Conservation (phyloP, 2,888 invertebrate species). For the Temnothorax rugatulus region DNA sequence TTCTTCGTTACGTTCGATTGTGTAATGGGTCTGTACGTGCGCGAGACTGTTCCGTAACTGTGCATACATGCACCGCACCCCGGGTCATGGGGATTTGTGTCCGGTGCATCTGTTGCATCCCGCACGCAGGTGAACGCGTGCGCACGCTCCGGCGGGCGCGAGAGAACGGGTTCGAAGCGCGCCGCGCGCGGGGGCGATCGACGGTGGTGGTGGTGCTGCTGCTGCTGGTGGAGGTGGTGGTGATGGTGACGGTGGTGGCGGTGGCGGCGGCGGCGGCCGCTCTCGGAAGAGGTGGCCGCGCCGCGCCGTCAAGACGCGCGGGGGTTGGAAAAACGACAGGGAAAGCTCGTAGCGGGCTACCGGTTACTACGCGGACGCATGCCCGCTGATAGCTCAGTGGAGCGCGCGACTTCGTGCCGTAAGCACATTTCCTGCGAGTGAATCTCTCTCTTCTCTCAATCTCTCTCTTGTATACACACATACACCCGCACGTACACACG, state of each 20-base stretch:
- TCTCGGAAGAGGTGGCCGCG: slow-evolving; percentile 38
- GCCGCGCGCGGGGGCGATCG: slow-evolving; percentile 20
- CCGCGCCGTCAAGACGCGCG: slow-evolving; percentile 42
- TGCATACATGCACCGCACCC: slow-evolving; percentile 41
- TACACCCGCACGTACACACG: neutral
- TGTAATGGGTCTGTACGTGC: slow-evolving; percentile 42
- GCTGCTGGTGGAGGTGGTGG: slow-evolving; percentile 1
- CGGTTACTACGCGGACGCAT: slow-evolving; percentile 59
- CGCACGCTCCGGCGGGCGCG: slow-evolving; percentile 23
- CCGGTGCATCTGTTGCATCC: slow-evolving; percentile 57
- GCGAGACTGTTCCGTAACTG: slow-evolving; percentile 42
- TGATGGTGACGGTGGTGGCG: neutral
- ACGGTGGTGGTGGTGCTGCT: neutral
- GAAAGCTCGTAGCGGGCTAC: slow-evolving; percentile 55
- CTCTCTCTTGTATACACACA: neutral
- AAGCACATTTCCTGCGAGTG: slow-evolving; percentile 55
- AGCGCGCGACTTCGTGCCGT: slow-evolving; percentile 63
- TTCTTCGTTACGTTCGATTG: slow-evolving; percentile 51
- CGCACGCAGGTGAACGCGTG: slow-evolving; percentile 47
- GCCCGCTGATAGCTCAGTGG: slow-evolving; percentile 59
- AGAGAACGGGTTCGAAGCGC: slow-evolving; percentile 15
- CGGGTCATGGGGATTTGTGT: slow-evolving; percentile 43
- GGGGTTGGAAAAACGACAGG: slow-evolving; percentile 54
- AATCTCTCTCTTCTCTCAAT: slow-evolving; percentile 29
- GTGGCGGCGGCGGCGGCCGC: slow-evolving; percentile 3